Base-by-base conservation (phyloP, 2,888 invertebrate species). In the Hypselothyrea guttata region DNA sequence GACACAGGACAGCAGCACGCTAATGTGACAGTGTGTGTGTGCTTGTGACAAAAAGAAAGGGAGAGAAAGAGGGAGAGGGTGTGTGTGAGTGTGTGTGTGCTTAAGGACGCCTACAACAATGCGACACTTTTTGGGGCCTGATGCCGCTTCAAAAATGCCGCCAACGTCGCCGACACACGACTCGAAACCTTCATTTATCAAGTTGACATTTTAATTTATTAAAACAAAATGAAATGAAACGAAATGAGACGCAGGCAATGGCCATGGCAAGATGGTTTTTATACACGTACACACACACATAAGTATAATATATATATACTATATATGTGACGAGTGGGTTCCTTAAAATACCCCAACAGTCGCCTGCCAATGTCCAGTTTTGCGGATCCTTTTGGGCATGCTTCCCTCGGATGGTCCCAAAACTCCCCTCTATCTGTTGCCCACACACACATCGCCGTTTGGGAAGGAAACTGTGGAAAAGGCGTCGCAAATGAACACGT, bases 121-220 rank as follows among this genome's bases (percentile, higher is more conserved):
- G 57, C 53, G 52, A 71, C 52, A 73, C 65, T 73, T 65, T 69
- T 75, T 60, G 63, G 55, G 46, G 55, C 57, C 60, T 55, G 62
- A 54, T 67, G 64, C 57, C 63, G 66, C 67, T 68, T 85, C 84
- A 83, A 84, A 84, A 84, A 68, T 71, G 67, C 79, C 64, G 64
- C 58, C 78, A 61, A 22, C 53, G 42, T 27, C 38, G 46, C 41
- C 51, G 71, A 60, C 69, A 56, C 46, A 66, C 62, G 61, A 68
- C 51, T 68, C 68, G 53, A 69, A 81, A 84, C 86, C 84, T 84
- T 84, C 88, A 88, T 88, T 88, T 87, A 88, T 88, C 89, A 88
- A 84, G 78, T 86, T 88, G 87, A 88, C 89, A 86, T 88, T 88
- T 88, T 88, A 88, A 88, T 88, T 88, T 88, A 88, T 88, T 88